Conservation (phyloP, 2,888 invertebrate species). For the Ashinkailepas kermadecensis region DNA sequence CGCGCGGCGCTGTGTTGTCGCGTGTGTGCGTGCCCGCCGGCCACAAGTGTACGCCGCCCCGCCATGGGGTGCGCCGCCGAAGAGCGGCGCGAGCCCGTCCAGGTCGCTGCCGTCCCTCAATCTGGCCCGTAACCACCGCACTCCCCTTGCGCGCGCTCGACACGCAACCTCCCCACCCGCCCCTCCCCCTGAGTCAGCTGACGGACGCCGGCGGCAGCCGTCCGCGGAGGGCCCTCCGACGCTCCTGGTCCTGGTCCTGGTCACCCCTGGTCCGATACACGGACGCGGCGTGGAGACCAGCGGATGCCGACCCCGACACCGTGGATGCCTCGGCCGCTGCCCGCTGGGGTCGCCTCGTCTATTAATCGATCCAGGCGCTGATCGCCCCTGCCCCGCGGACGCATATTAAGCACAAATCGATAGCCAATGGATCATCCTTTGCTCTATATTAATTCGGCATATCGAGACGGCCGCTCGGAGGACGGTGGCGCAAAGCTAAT, state of each 20-base stretch:
- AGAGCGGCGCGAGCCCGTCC: background rate
- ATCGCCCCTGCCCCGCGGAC: background rate
- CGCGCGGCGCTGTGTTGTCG: no score
- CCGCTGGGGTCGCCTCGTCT: background rate
- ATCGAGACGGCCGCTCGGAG: background rate
- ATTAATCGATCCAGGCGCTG: constrained; percentile 5
- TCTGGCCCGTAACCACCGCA: background rate
- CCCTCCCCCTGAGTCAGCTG: no score
- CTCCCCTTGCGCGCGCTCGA: background rate
- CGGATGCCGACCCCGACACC: background rate
- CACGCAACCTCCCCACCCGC: background rate
- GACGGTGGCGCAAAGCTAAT: background rate
- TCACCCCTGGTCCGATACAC: background rate
- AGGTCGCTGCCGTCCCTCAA: background rate
- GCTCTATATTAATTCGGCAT: constrained; percentile 12
- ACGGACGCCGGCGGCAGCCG: no score
- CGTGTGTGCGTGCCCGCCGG: no score
- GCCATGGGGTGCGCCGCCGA: no score
- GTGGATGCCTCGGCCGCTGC: background rate
- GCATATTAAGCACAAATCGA: constrained; percentile 14
- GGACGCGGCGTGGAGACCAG: background rate
- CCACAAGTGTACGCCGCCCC: no score
- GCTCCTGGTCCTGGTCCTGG: background rate
- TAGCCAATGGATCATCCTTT: constrained; percentile 5
- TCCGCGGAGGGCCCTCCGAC: background rate